Base-by-base conservation (phyloP, 2,113 vertebrate genomes). In the Lipophrys pholis region DNA sequence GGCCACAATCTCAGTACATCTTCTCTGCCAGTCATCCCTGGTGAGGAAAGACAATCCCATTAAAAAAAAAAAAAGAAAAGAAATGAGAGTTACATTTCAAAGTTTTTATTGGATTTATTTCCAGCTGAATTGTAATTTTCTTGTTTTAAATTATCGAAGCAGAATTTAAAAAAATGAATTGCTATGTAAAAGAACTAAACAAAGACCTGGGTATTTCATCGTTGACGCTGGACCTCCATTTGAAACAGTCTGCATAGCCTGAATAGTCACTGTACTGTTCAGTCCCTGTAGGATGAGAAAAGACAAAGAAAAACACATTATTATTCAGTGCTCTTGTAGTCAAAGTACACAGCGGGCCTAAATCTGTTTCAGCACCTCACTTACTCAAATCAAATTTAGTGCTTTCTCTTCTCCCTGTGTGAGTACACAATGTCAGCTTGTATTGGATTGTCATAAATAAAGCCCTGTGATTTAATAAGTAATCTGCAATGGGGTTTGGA, bases 221-320 rank as follows among this genome's bases (percentile, higher is more conserved):
- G 11, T 80, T 84, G 74, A 70, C 62, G 55, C 62, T 80, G 0
- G 3, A 52, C 48, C 60, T 66, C 87, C 97, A 99, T 52, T 91
- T 95, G 73, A 97, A 99, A 3, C 93, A 95, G 78, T 99, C 97
- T 43, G 96, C 95, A 81, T 99, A 99, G 82, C 98, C 98, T n/a
- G 92, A 94, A 70, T 99, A 99, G 78, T 95, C 95, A 91, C 97
- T 99, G 91, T 96, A 99, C 88, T 96, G 97, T 83, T 99, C 97
- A 10, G 95, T 93, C 80, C 98, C 97, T 99, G 68, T 30, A 81
- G 66, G 72, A 72, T 5, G 58, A 46, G 11, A 67, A 67, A 9
- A 54, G 36, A 60, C 55, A 10, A 30, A 73, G 60, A 11, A 17
- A 46, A 38, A 7, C 36, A 45, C 30, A 6, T 52, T 38, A 69